Evolutionary conservation across 2,888 invertebrate species (phyloP).

Genomic region (Ormyrus labotus): DNA sequence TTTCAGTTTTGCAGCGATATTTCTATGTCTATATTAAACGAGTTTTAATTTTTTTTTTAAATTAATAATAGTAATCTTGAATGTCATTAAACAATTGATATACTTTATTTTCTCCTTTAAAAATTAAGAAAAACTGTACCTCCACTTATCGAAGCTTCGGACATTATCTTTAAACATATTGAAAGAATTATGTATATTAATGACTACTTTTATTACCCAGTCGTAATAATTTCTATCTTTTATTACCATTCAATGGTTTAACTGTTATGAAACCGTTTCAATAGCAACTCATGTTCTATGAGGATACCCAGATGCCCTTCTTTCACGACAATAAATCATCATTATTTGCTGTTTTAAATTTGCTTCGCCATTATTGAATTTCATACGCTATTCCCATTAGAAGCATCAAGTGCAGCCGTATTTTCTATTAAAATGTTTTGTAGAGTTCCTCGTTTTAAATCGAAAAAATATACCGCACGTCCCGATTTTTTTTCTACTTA

Average conservation of each 20-base stretch:
- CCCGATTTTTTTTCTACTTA: conserved; percentile 19
- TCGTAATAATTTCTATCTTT: background rate
- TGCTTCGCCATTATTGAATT: conserved; percentile 40
- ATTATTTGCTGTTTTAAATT: conserved; percentile 51
- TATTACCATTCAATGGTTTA: conserved; percentile 18
- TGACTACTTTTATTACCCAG: too few species aligned
- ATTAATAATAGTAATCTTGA: background rate
- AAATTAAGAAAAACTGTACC: too few species aligned
- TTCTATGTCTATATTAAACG: too few species aligned
- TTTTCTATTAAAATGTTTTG: conserved; percentile 3
- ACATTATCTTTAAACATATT: too few species aligned
- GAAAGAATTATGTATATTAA: too few species aligned
- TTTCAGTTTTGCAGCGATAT: too few species aligned
- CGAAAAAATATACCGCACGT: conserved; percentile 31
- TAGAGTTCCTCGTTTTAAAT: conserved; percentile 23
- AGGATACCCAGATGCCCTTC: conserved; percentile 27
- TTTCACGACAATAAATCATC: conserved; percentile 51
- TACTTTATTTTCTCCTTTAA: too few species aligned
- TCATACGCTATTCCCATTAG: conserved; percentile 36
- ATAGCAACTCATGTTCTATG: conserved; percentile 34
- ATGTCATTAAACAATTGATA: background rate
- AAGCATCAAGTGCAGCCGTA: conserved; percentile 29
- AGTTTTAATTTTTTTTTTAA: conserved; percentile 11
- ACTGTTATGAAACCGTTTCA: conserved; percentile 13
- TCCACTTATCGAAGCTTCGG: too few species aligned